phyloP scores from a whole-genome alignment of 2,113 vertebrate genomes.

The Gavialis gangeticus region DNA sequence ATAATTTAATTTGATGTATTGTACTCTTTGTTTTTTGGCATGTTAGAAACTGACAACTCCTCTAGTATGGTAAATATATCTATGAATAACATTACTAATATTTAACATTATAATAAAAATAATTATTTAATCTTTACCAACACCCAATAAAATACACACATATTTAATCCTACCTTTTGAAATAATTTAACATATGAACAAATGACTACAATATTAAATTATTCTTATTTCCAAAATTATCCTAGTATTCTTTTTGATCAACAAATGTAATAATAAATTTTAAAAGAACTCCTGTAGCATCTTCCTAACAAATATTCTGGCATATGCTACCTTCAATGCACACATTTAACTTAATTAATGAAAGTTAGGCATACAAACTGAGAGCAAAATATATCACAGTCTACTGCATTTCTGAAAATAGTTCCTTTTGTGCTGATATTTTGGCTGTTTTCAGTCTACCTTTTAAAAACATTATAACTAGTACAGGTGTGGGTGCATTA shows the following conservation, averaged over 20 bases:
- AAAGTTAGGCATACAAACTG: not conserved
- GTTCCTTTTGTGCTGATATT: slow-evolving; percentile 68
- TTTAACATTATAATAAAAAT: not conserved
- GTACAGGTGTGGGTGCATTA: slow-evolving; percentile 68
- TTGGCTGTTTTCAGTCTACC: slow-evolving; percentile 59
- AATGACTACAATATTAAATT: not conserved
- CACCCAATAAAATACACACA: not conserved
- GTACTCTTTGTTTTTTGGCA: not conserved
- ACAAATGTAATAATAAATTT: slow-evolving; percentile 3
- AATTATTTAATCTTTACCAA: not conserved
- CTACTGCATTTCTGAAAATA: slow-evolving; percentile 45
- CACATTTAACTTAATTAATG: slow-evolving; percentile 52
- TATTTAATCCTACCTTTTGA: not conserved
- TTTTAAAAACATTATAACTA: slow-evolving; percentile 70
- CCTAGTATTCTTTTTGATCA: not conserved
- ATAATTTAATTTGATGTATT: not conserved
- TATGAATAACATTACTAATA: not conserved
- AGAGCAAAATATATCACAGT: not conserved
- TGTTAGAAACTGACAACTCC: not conserved
- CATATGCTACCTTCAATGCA: not conserved
- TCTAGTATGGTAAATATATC: not conserved
- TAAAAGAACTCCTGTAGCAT: not conserved
- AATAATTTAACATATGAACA: not conserved
- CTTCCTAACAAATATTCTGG: not conserved
- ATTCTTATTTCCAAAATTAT: not conserved